These are phyloP conservation scores for Phrynocephalus vlangalii DNA, from an alignment of 2,797 vertebrate species.

Conservation along the genomic window DNA sequence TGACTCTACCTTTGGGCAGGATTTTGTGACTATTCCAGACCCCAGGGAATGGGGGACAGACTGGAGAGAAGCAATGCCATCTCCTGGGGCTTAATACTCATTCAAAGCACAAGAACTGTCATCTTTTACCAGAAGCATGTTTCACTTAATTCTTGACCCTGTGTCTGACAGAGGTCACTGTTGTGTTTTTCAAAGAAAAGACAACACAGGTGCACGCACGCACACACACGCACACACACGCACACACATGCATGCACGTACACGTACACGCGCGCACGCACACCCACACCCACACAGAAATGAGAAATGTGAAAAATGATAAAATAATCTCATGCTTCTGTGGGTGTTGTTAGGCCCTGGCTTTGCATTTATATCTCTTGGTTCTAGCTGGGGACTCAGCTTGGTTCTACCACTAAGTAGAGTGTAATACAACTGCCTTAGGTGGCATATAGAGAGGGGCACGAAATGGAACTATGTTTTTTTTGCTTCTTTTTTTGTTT, in stretches of 20 bases:
- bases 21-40: not conserved
- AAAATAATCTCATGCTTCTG: constrained; percentile 23
- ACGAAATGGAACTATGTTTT: too few species aligned
- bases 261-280: too few species aligned
- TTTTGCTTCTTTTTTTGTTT: too few species aligned
- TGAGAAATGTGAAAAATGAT: not conserved
- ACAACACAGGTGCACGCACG: too few species aligned
- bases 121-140: constrained; percentile 42
- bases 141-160: not conserved
- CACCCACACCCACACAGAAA: not conserved
- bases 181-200: constrained; percentile 23
- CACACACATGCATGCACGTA: too few species aligned
- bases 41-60: constrained; percentile 8
- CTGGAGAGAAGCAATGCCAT: constrained; percentile 6
- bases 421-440: not conserved
- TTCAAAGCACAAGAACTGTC: constrained; percentile 35
- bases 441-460: too few species aligned
- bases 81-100: constrained; percentile 17
- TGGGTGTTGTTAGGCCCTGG: not conserved
- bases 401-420: not conserved
- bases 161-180: constrained; percentile 39
- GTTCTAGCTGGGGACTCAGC: not conserved
- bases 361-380: not conserved
- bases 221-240: too few species aligned
- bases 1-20: not conserved